Conservation (phyloP, 2,113 vertebrate genomes). For the Epinephelus fuscoguttatus region DNA sequence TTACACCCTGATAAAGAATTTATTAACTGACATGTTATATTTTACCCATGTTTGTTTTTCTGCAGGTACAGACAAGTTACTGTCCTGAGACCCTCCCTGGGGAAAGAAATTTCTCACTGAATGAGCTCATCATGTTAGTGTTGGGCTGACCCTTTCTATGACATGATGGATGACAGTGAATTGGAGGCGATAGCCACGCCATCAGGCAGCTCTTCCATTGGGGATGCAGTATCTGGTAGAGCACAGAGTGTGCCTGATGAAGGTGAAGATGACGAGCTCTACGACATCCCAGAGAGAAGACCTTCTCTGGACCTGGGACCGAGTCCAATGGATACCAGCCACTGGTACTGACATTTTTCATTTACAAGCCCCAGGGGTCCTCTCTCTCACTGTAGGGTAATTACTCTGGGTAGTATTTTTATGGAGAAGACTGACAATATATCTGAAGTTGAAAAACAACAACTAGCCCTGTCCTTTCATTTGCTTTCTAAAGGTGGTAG, state of each 20-base stretch:
- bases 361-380: not conserved
- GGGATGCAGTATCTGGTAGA: slow-evolving; percentile 58
- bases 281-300: slow-evolving; percentile 69
- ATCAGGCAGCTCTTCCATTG: slow-evolving; percentile 40
- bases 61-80: slow-evolving; percentile 25
- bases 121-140: not conserved
- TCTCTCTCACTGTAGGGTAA: not conserved
- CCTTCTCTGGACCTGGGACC: slow-evolving; percentile 64
- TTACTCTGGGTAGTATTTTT: not conserved
- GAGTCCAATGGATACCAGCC: slow-evolving; percentile 55
- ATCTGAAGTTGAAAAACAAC: not conserved
- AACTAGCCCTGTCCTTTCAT: not conserved
- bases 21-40: not conserved
- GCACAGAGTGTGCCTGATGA: not conserved
- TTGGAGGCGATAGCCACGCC: not conserved
- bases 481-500: not conserved
- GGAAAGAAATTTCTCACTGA: not conserved
- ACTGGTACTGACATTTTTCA: slow-evolving; percentile 46
- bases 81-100: not conserved
- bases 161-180: slow-evolving; percentile 42
- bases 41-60: not conserved
- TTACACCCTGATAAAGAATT: not conserved
- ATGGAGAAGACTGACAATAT: not conserved
- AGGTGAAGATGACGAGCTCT: slow-evolving; percentile 47
- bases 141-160: not conserved